Evolutionary conservation across 2,888 invertebrate genomes (phyloP), one percentile per base, ranked within the genome.

Genomic region (Hypsopygia costalis): DNA sequence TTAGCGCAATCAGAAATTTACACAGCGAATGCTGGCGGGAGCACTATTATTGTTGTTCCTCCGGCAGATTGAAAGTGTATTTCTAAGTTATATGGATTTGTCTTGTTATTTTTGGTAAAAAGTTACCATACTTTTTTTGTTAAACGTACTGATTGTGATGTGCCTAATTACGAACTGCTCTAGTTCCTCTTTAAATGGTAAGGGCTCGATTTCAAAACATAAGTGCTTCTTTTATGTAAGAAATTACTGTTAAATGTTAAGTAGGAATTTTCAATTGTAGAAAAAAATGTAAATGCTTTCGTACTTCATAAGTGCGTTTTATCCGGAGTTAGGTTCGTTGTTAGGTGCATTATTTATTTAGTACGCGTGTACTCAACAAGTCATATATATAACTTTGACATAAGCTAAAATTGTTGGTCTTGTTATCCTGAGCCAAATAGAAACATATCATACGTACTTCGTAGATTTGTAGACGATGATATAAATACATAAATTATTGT

Each of bases 21-120:
- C 34, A 58, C 74, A 0, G 73, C 72, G 0, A 81, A 77, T 6
- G 75, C 83, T n/a, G 80, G 82, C 27, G 86, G 87, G 0, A 87
- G 87, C 51, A 88, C 88, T 0, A 87, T 88, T 1, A 87, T 88
- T 3, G 66, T 83, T 0, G 75, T 88, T 3, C 87, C 86, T 3
- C 86, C 87, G 1, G 82, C 86, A 0, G 87, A 87, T 65, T 88
- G 87, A 87, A 49, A 27, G 44, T 6, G 4, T 16, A 3, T 16
- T 11, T 11, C 3, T 29, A 40, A 41, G 33, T 46, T 37, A 34
- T 41, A 30, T 44, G 41, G 47, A 25, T 34, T 40, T 41, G 34
- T 32, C 32, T 27, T 34, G 43, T 30, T 11, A 31, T 41, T 40
- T 31, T 44, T 44, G 37, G 25, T 10, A 25, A 32, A 36, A 32